Percentiles rank a stretch among this genome's conserved stretches.
Conservation (phyloP, 2,797 vertebrate species). For the Staurois parvus region DNA sequence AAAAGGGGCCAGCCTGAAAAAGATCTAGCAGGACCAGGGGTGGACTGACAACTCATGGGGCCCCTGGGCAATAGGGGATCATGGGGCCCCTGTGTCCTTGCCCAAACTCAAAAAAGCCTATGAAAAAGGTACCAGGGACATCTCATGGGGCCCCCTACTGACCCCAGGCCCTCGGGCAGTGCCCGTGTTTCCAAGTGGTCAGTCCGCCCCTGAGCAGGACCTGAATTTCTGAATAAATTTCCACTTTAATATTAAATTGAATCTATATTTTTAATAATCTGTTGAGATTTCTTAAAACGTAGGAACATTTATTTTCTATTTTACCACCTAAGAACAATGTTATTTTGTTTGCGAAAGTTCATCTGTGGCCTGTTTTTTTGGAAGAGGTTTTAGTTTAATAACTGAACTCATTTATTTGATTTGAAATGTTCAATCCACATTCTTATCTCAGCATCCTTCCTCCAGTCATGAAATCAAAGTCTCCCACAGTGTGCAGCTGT, state of each 20-base stretch:
- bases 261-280: background rate
- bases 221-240: too few relatives aligned
- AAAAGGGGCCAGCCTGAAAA: too few relatives aligned
- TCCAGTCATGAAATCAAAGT: slow-evolving; percentile 10
- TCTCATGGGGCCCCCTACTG: too few relatives aligned
- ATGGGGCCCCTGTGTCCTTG: too few relatives aligned
- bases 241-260: background rate
- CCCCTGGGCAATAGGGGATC: too few relatives aligned
- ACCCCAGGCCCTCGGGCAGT: too few relatives aligned
- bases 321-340: background rate
- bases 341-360: background rate
- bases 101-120: too few relatives aligned
- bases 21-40: too few relatives aligned
- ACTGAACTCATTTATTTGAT: slow-evolving; percentile 32
- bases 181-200: too few relatives aligned
- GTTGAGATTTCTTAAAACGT: background rate
- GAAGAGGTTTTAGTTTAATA: slow-evolving; percentile 5
- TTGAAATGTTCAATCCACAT: slow-evolving; percentile 26
- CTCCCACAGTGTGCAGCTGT: slow-evolving; percentile 44
- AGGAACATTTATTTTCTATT: background rate
- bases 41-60: too few relatives aligned
- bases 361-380: background rate
- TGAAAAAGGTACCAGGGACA: too few relatives aligned
- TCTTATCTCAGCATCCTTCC: slow-evolving; percentile 17
- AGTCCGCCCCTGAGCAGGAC: too few relatives aligned